Evolutionary conservation across 2,113 vertebrate species (phyloP).

Genomic region (Cheilinus undulatus): DNA sequence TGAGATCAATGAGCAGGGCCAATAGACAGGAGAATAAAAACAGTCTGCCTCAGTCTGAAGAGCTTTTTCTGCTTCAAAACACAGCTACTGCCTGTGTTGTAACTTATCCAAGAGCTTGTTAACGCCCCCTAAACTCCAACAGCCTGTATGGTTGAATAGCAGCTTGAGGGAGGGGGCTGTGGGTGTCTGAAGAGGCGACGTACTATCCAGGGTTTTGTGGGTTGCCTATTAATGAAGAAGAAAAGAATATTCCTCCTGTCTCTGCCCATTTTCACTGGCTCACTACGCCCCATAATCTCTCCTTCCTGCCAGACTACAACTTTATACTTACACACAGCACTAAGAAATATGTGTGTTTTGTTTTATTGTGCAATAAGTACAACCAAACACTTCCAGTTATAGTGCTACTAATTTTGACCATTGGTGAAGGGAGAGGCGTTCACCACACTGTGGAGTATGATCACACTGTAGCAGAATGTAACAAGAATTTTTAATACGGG

Average conservation of each 20-base stretch:
- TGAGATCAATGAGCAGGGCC: conserved; percentile 12
- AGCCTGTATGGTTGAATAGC: conserved; percentile 13
- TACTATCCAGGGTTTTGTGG: conserved; percentile 34
- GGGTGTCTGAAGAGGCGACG: conserved; percentile 29
- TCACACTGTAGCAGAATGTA: conserved; percentile 55
- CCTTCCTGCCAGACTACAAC: conserved; percentile 6
- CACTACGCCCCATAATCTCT: background rate
- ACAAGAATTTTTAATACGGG: conserved; percentile 48
- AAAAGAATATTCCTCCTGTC: conserved; percentile 15
- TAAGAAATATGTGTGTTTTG: conserved; percentile 2
- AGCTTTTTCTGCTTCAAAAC: conserved; percentile 43
- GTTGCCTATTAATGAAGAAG: conserved; percentile 33
- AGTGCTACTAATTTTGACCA: conserved; percentile 26
- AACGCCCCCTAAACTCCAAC: conserved; percentile 25
- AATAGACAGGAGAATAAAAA: conserved; percentile 45
- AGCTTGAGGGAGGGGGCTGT: conserved; percentile 2
- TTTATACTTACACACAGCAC: conserved; percentile 4
- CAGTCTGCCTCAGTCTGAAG: background rate
- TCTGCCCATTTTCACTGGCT: conserved; percentile 5
- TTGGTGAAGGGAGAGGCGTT: conserved; percentile 22
- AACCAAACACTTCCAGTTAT: conserved; percentile 21
- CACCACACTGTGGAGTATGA: conserved; percentile 31
- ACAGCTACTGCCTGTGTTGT: conserved; percentile 37
- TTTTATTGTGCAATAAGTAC: conserved; percentile 18
- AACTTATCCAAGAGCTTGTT: conserved; percentile 31